These are phyloP conservation scores for Cossypha niveicapilla DNA, from an alignment of 2,797 vertebrate species.

Conservation along the genomic window DNA sequence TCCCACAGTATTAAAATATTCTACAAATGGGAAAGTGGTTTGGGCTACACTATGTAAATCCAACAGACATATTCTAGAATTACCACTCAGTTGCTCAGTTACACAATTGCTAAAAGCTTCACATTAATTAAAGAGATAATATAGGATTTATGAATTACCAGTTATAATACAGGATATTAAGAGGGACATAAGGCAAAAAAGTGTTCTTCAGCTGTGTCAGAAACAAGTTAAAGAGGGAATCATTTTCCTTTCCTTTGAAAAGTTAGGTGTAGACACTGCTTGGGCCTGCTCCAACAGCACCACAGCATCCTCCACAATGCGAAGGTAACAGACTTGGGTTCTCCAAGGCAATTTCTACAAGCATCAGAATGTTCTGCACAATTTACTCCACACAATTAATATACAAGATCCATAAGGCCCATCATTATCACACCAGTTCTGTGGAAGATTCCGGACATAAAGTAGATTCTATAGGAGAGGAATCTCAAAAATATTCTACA, in stretches of 20 bases:
- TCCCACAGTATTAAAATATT: background rate
- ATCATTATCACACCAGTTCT: background rate
- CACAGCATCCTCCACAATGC: background rate
- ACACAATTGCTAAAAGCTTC: background rate
- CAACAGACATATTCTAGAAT: background rate
- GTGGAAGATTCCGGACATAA: background rate
- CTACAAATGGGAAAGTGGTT: background rate
- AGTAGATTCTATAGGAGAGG: background rate
- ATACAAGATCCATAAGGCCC: background rate
- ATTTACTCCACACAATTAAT: background rate
- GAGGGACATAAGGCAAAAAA: background rate
- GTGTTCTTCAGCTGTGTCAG: background rate
- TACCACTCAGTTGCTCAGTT: background rate
- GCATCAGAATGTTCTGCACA: background rate
- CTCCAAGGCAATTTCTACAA: background rate
- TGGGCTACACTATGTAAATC: background rate
- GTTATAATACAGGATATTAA: background rate
- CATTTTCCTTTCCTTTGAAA: background rate
- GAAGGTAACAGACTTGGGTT: accelerated
- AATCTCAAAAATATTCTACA: background rate
- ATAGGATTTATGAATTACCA: background rate
- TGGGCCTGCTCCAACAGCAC: background rate
- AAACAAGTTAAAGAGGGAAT: background rate
- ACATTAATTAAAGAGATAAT: background rate
- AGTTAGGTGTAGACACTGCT: background rate